Evolutionary conservation across 1,140 invertebrate genomes (phyloP).

Genomic region (Lutraria rhynchaena): DNA sequence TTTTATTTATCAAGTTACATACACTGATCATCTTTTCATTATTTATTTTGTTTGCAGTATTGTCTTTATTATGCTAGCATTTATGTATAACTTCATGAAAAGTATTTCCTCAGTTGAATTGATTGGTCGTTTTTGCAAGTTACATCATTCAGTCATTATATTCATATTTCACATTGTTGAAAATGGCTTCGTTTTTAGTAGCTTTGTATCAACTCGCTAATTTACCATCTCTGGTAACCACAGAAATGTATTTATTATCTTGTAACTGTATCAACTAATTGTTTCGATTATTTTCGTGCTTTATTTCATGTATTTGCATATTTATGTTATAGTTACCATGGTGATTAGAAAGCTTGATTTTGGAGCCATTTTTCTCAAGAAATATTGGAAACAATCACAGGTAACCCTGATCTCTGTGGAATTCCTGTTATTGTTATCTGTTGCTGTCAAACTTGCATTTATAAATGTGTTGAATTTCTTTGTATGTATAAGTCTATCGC

Average conservation of each 20-base stretch:
- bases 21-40: not conserved
- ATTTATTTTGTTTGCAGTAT: not conserved
- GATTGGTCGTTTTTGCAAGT: too few relatives aligned
- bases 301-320: not conserved
- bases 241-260: not conserved
- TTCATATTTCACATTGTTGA: not conserved
- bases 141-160: too few relatives aligned
- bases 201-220: not conserved
- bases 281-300: not conserved
- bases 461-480: not conserved
- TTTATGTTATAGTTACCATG: not conserved
- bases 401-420: slow-evolving; percentile 2
- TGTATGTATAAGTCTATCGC: too few relatives aligned
- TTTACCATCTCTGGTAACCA: not conserved
- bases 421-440: not conserved
- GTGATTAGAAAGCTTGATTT: not conserved
- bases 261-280: not conserved
- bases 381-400: not conserved
- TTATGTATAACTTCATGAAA: not conserved
- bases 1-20: not conserved
- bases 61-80: not conserved
- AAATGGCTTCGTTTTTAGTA: slow-evolving; percentile 23
- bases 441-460: not conserved
- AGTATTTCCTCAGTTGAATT: not conserved
- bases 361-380: slow-evolving; percentile 25